phyloP scores from a whole-genome alignment of 2,888 invertebrate genomes.

The Euplexia lucipara region DNA sequence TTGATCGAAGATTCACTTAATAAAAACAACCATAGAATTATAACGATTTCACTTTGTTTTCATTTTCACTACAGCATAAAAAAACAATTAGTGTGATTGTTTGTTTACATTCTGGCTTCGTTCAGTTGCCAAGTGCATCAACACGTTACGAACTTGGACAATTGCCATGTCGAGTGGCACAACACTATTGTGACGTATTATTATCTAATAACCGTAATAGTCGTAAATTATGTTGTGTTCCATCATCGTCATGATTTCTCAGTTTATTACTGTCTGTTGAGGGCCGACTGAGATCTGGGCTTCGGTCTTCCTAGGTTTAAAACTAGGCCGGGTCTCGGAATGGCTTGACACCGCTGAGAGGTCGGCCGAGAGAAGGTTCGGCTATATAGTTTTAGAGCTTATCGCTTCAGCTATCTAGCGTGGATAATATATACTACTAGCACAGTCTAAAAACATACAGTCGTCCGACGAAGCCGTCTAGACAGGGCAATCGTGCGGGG shows the following conservation, averaged over 20 bases:
- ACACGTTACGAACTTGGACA: constrained; percentile 34
- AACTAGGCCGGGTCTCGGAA: no score
- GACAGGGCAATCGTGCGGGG: no score
- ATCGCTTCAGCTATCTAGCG: no score
- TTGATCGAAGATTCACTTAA: neutral
- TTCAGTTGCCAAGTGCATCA: constrained; percentile 53
- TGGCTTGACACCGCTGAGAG: no score
- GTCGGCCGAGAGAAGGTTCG: no score
- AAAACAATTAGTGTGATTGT: constrained; percentile 21
- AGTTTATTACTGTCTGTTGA: neutral
- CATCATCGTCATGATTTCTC: constrained; percentile 4
- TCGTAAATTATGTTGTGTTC: constrained; percentile 1
- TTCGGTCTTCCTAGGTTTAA: no score
- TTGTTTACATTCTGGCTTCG: constrained; percentile 52
- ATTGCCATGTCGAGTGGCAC: constrained; percentile 39
- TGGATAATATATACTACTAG: no score
- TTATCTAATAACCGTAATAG: constrained; percentile 40
- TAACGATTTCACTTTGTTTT: constrained; percentile 12
- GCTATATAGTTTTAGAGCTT: no score
- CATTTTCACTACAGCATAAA: neutral
- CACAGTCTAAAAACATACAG: no score
- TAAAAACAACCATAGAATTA: neutral
- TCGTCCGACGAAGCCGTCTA: no score
- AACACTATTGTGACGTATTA: constrained; percentile 1
- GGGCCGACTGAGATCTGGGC: no score